Conservation (phyloP, 2,797 vertebrate species). For the Spinibarbus caldwelli region DNA sequence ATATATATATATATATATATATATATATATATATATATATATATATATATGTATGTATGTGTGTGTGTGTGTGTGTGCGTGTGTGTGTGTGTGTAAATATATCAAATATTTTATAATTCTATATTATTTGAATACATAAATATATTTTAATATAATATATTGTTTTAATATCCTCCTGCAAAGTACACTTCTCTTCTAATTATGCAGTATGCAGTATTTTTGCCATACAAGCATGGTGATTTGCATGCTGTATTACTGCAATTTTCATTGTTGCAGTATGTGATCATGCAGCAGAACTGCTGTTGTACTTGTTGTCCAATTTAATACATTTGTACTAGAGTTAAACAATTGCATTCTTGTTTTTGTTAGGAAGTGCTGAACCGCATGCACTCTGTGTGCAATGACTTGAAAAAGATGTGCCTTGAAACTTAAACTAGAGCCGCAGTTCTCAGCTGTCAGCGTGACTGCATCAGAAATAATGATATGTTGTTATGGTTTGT, state of each 20-base stretch:
- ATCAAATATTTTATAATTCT: too few species aligned
- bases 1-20: too few species aligned
- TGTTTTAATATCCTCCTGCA: neutral
- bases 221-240: neutral
- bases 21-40: too few species aligned
- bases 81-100: too few species aligned
- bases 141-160: neutral
- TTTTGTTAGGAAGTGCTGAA: neutral
- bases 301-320: neutral
- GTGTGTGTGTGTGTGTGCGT: too few species aligned
- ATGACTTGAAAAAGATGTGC: neutral
- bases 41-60: too few species aligned
- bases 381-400: neutral
- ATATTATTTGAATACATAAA: too few species aligned
- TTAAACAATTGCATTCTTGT: conserved; percentile 1
- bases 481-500: neutral
- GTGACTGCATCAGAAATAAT: conserved; percentile 6
- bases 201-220: neutral
- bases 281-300: neutral
- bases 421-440: conserved; percentile 4
- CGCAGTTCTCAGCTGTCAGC: neutral
- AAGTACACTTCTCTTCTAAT: neutral
- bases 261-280: neutral
- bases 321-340: neutral
- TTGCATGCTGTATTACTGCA: neutral